Conservation (phyloP, 2,113 vertebrate genomes). For the Trachemys scripta region DNA sequence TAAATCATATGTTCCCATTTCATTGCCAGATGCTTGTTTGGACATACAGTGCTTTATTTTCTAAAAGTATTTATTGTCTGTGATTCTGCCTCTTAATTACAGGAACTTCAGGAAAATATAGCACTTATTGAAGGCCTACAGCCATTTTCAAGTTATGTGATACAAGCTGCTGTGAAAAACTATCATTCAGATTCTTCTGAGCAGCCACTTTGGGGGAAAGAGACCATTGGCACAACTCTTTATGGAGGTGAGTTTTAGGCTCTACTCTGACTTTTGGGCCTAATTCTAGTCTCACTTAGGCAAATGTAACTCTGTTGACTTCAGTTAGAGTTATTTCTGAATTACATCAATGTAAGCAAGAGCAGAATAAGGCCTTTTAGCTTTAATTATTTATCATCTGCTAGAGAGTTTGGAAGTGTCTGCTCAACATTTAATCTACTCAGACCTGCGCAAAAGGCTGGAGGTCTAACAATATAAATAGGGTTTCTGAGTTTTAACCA, state of each 20-base stretch:
- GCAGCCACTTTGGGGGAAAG: constrained; percentile 30
- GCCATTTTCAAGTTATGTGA: constrained; percentile 77
- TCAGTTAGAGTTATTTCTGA: background rate
- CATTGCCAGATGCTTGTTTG: background rate
- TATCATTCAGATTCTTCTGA: constrained; percentile 75
- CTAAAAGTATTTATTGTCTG: background rate
- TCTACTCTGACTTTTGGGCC: background rate
- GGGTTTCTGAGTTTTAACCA: background rate
- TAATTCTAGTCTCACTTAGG: background rate
- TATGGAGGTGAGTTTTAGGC: constrained; percentile 76
- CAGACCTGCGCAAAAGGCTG: background rate
- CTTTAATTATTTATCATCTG: background rate
- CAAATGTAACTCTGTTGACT: background rate
- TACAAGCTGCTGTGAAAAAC: constrained; percentile 74
- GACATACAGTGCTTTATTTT: background rate
- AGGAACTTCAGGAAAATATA: constrained; percentile 76
- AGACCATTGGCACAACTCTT: constrained; percentile 62
- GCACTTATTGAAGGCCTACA: constrained; percentile 67
- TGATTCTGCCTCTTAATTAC: constrained; percentile 19
- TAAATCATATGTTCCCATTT: background rate
- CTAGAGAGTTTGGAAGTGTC: background rate
- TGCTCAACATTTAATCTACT: background rate
- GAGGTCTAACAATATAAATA: background rate
- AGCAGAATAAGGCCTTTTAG: background rate
- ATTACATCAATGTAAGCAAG: background rate